phyloP scores from a whole-genome alignment of 1,140 invertebrate species.

The Zaprionus camerounensis region DNA sequence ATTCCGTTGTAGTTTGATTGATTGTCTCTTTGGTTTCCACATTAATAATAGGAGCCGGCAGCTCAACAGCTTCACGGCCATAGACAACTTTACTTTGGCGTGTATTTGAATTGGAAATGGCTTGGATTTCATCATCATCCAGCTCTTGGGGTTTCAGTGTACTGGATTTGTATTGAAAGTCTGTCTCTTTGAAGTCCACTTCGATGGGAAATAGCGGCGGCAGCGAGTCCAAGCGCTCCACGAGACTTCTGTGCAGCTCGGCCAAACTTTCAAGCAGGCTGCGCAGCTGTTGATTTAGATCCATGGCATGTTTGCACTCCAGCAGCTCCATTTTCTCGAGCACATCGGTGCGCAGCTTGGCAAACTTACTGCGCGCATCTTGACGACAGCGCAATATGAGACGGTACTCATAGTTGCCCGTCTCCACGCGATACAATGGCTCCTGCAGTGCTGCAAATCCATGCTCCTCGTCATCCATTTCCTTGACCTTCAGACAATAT shows the following conservation, averaged over 20 bases:
- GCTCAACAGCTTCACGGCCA: conserved; percentile 71
- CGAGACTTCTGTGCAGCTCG: conserved; percentile 88
- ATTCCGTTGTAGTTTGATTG: conserved; percentile 1
- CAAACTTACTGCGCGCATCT: conserved; percentile 95
- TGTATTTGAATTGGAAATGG: conserved; percentile 32
- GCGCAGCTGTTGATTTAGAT: conserved; percentile 93
- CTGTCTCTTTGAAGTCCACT: conserved; percentile 95
- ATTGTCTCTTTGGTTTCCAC: conserved; percentile 42
- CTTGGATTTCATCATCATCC: conserved; percentile 85
- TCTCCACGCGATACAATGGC: conserved; percentile 98
- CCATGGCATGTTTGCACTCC: conserved; percentile 98
- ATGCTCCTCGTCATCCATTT: conserved; percentile 99
- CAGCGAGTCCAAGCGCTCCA: conserved; percentile 89
- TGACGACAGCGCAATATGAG: conserved; percentile 97
- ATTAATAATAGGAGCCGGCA: conserved; percentile 71
- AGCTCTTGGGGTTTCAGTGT: conserved; percentile 85
- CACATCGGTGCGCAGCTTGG: conserved; percentile 96
- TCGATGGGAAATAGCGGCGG: conserved; percentile 97
- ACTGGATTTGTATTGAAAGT: conserved; percentile 93
- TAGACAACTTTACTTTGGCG: conserved; percentile 57
- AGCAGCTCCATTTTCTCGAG: conserved; percentile 98
- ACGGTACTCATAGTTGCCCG: conserved; percentile 99
- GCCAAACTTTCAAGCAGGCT: conserved; percentile 92
- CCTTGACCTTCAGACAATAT: conserved; percentile 98
- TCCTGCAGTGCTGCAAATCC: conserved; percentile 97